phyloP scores from a whole-genome alignment of 2,113 vertebrate genomes.

The Australoheros scitulus region DNA sequence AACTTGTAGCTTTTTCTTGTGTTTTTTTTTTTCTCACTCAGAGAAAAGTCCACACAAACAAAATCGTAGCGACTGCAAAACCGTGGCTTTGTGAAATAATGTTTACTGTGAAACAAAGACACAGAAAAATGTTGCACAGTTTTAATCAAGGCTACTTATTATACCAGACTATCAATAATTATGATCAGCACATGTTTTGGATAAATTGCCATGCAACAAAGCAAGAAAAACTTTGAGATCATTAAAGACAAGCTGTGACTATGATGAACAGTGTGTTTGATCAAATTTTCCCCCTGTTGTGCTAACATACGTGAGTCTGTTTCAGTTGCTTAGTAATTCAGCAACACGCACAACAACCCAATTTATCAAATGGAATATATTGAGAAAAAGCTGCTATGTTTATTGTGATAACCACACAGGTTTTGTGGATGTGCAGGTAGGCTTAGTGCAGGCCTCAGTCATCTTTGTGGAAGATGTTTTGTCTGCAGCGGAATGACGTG shows the following conservation, averaged over 20 bases:
- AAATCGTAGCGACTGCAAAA: too few species aligned
- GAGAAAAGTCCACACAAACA: neutral
- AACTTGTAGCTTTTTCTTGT: neutral
- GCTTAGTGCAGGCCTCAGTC: rapidly evolving
- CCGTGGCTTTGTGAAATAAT: too few species aligned
- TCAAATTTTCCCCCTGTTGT: neutral
- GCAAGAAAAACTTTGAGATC: neutral
- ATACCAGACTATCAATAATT: neutral
- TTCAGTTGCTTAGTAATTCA: neutral
- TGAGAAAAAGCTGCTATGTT: neutral
- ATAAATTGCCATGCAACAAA: neutral
- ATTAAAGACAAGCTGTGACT: neutral
- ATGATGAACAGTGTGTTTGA: neutral
- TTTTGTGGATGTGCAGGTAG: rapidly evolving
- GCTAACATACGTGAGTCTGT: neutral
- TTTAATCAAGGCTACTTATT: rapidly evolving
- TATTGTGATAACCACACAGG: neutral
- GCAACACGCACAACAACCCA: neutral
- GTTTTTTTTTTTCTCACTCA: neutral
- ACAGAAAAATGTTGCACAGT: too few species aligned
- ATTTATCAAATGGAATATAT: neutral
- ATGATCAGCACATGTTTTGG: neutral
- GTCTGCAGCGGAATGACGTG: neutral
- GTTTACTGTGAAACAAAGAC: too few species aligned
- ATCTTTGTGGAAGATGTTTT: neutral